phyloP scores from a whole-genome alignment of 2,113 vertebrate species.

The Lophura nycthemera region DNA sequence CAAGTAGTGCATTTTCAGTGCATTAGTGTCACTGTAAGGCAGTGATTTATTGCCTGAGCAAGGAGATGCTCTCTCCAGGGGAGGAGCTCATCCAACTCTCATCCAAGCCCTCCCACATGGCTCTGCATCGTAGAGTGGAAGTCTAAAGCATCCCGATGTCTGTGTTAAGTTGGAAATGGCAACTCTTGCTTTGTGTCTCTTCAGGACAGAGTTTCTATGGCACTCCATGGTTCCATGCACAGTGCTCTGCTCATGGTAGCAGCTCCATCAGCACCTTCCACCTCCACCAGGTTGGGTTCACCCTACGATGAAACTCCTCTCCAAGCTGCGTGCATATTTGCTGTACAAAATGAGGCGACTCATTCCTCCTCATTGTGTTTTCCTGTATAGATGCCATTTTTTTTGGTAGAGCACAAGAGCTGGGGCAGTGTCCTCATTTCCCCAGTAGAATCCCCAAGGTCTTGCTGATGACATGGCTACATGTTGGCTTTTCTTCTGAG shows the following conservation, averaged over 20 bases:
- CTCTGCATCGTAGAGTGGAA: background rate
- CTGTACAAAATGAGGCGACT: background rate
- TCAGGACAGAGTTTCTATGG: background rate
- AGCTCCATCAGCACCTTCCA: background rate
- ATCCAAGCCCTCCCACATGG: background rate
- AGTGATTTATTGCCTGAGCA: background rate
- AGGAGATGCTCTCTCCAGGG: background rate
- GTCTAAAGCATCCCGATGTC: background rate
- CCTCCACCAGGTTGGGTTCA: background rate
- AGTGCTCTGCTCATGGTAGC: background rate
- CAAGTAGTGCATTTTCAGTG: background rate
- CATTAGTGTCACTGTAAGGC: slow-evolving; percentile 27
- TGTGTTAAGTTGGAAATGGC: background rate
- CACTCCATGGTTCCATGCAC: background rate
- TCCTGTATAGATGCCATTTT: background rate
- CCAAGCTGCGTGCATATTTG: background rate
- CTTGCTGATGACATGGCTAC: background rate
- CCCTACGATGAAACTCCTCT: background rate
- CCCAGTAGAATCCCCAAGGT: background rate
- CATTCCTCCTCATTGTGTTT: background rate
- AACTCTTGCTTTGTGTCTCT: background rate
- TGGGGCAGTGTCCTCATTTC: background rate
- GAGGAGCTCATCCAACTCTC: background rate
- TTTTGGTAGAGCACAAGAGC: background rate
- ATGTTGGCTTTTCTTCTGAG: background rate